phyloP scores from a whole-genome alignment of 2,113 vertebrate genomes.

The Falcunculus frontatus region DNA sequence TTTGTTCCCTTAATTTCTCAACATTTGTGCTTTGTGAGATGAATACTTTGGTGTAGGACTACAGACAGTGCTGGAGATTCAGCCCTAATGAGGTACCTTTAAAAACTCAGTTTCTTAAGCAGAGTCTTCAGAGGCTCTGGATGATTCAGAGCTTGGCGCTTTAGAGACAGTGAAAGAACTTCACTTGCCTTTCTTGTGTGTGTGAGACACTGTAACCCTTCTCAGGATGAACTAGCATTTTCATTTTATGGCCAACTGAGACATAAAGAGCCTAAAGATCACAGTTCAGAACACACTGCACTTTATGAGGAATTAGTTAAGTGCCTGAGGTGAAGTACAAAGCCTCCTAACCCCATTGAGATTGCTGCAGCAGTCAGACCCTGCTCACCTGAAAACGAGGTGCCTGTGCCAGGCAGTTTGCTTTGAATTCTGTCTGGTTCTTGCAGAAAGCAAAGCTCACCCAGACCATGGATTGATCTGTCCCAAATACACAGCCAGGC shows the following conservation, averaged over 20 bases:
- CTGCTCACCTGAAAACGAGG: neutral
- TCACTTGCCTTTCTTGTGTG: neutral
- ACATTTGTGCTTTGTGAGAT: neutral
- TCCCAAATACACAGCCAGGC: neutral
- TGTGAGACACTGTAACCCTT: neutral
- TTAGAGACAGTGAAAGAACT: neutral
- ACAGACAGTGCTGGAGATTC: neutral
- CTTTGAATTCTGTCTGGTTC: neutral
- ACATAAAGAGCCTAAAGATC: neutral
- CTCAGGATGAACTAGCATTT: neutral
- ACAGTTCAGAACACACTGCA: neutral
- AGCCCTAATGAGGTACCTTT: neutral
- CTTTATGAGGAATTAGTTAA: neutral
- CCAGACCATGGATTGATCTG: neutral
- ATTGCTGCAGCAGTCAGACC: neutral
- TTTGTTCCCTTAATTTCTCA: conserved; percentile 14
- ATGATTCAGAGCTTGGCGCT: neutral
- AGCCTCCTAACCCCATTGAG: neutral
- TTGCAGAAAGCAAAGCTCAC: neutral
- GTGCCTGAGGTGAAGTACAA: neutral
- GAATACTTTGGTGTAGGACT: neutral
- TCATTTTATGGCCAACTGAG: neutral
- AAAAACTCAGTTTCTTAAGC: neutral
- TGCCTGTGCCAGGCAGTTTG: neutral
- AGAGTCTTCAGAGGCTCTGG: neutral